Evolutionary conservation across 2,113 vertebrate species (phyloP).

Genomic region (Daboia siamensis): DNA sequence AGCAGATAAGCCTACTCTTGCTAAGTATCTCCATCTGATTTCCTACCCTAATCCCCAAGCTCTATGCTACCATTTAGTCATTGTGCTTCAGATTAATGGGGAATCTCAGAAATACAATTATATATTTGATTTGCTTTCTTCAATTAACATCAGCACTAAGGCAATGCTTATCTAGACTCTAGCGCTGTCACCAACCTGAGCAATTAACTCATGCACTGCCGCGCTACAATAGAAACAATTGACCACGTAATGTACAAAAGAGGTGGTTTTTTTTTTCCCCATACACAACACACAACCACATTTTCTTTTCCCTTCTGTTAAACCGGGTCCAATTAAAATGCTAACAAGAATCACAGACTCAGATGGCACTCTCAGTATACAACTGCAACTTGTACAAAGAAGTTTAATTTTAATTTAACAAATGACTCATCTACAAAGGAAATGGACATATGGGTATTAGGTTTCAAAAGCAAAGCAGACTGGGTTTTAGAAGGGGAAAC

Average conservation of each 20-base stretch:
- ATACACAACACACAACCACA: background rate
- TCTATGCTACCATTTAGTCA: constrained; percentile 40
- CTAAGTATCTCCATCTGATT: constrained; percentile 13
- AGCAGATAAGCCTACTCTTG: background rate
- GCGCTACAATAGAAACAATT: constrained; percentile 42
- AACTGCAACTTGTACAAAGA: background rate
- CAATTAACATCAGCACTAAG: constrained; percentile 42
- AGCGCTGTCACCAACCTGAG: constrained; percentile 30
- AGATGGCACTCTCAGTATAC: background rate
- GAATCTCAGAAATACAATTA: constrained; percentile 52
- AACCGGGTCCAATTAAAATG: background rate
- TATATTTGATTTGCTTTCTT: constrained; percentile 41
- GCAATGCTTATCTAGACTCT: constrained; percentile 43
- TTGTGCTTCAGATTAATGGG: constrained; percentile 44
- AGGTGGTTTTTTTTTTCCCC: background rate
- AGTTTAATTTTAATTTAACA: background rate
- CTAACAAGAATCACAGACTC: background rate
- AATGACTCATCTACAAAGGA: background rate
- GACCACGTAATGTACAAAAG: background rate
- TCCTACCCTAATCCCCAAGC: constrained; percentile 31
- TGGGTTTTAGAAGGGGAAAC: background rate
- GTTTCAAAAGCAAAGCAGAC: background rate
- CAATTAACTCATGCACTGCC: constrained; percentile 46
- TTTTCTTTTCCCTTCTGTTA: background rate
- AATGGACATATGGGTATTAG: background rate